phyloP scores from a whole-genome alignment of 2,797 vertebrate genomes.

The Peromyscus nudipes region DNA sequence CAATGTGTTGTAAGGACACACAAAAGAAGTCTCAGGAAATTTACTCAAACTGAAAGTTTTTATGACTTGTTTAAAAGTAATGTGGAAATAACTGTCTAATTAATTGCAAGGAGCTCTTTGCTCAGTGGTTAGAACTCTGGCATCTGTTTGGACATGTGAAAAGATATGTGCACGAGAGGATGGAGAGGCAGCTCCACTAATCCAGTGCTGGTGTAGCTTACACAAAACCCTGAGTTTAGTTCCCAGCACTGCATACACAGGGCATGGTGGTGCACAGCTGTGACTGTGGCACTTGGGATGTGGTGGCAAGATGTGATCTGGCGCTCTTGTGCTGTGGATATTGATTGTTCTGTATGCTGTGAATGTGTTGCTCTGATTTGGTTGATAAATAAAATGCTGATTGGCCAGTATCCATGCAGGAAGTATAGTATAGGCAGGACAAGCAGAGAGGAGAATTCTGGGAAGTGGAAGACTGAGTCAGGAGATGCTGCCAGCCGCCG shows the following conservation, averaged over 20 bases:
- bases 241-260: neutral
- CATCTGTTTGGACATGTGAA: slow-evolving; percentile 3
- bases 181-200: neutral
- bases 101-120: slow-evolving; percentile 40
- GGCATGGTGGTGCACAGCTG: neutral
- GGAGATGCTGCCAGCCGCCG: too few species aligned
- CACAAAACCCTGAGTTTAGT: neutral
- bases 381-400: too few species aligned
- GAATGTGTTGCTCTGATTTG: too few species aligned
- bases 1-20: neutral
- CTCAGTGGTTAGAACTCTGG: slow-evolving; percentile 36
- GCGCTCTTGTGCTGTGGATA: too few species aligned
- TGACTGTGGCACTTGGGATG: neutral
- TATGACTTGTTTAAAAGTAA: slow-evolving; percentile 41
- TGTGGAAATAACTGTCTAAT: slow-evolving; percentile 56
- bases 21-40: slow-evolving; percentile 9
- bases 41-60: slow-evolving; percentile 65
- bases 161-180: neutral
- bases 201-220: neutral
- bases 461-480: too few species aligned
- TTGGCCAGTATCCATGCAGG: too few species aligned
- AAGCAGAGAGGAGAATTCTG: too few species aligned
- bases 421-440: too few species aligned
- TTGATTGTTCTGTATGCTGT: too few species aligned
- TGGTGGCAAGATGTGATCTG: neutral